Evolutionary conservation across 2,113 vertebrate species (phyloP), one percentile per base, ranked within the genome.

Genomic region (Notarius quadriscutis): DNA sequence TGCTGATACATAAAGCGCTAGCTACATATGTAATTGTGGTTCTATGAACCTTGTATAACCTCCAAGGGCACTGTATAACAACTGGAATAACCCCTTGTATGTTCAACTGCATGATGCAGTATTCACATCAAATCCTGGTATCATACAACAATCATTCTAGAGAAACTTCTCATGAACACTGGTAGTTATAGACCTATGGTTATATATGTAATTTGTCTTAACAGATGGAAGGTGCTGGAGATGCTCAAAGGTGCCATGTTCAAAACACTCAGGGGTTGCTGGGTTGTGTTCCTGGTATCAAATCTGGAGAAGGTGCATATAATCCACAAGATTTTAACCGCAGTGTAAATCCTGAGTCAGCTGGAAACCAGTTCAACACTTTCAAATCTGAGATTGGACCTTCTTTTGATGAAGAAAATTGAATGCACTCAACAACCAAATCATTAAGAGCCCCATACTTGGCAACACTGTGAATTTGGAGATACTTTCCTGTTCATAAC

Each of bases 1-100:
- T 81, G 79, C 30, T 41, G 30, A 86, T 71, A 88, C 86, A 86
- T 92, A 84, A 87, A 60, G 85, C 67, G 92, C 62, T 62, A 55
- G 34, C 51, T 79, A 81, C 20, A 22, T 81, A 25, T 34, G 57
- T 81, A 48, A 62, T 18, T 20, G 55, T 80, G 78, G 15, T 58
- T 58, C 55, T 58, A 20, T 58, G 41, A 80, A 80, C 25, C 2
- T 1, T 80, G 51, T 80, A 74, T 50, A 72, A 83, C 58, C 30
- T 81, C 50, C 48, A 5, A 0, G 27, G 27, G 27, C n/a, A 80
- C 14, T 30, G n/a, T 18, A 10, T 80, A 58, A 58, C 53, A 34
- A 53, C n/a, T 34, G 25, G 41, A 79, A 58, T 30, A 30, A 58
- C 15, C 53, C 14, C 18, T 58, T 65, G 25, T 65, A 25, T 65